These are phyloP conservation scores for Clistopyga incitator DNA, from an alignment of 2,888 invertebrate genomes.

Conservation along the genomic window DNA sequence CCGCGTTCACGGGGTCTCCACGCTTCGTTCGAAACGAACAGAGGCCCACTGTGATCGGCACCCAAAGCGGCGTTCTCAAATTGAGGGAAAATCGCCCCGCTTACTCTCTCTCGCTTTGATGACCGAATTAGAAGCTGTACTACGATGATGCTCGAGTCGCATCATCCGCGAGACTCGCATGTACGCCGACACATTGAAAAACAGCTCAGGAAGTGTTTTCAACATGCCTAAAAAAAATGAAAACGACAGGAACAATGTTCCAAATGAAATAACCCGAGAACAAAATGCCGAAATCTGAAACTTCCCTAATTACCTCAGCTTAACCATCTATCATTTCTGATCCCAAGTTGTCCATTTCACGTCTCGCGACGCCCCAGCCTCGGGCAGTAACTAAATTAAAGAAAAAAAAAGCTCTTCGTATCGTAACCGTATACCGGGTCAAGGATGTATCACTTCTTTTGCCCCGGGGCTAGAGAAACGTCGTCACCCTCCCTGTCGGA, in stretches of 20 bases:
- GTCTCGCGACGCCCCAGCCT: not conserved
- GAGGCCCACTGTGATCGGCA: conserved; percentile 72
- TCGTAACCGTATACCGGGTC: conserved; percentile 28
- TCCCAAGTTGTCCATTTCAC: conserved; percentile 42
- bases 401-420: conserved; percentile 38
- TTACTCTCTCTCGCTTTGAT: conserved; percentile 79
- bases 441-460: conserved; percentile 45
- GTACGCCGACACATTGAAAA: not conserved
- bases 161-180: conserved; percentile 2
- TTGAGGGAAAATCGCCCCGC: conserved; percentile 80
- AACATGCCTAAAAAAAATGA: not conserved
- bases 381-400: conserved; percentile 43
- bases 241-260: not conserved
- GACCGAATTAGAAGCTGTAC: conserved; percentile 80
- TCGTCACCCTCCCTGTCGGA: conserved; percentile 62
- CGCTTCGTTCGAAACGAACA: conserved; percentile 76
- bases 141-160: conserved; percentile 38
- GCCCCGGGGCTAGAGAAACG: conserved; percentile 54
- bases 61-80: conserved; percentile 77
- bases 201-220: not conserved
- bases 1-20: conserved; percentile 73
- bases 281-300: conserved; percentile 35
- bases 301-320: conserved; percentile 3
- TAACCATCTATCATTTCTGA: conserved; percentile 34
- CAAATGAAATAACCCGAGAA: not conserved